Percentiles rank a stretch among this genome's conserved stretches.
These are phyloP conservation scores for Drosophila punjabiensis DNA, from an alignment of 1,140 invertebrate genomes.

Conservation along the genomic window DNA sequence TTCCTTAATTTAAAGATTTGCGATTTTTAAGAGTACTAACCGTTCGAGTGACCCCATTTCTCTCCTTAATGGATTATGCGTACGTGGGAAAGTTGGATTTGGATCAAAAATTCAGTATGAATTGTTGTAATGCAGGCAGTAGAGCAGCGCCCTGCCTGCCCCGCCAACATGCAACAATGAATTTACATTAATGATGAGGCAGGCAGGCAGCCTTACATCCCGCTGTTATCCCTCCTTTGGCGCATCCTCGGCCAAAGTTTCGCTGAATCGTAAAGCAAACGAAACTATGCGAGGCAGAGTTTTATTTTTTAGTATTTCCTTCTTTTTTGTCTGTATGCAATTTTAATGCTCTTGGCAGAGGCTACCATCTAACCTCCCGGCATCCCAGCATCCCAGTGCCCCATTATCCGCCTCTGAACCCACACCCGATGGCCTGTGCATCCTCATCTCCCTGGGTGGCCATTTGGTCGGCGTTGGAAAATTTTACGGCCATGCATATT, in stretches of 20 bases:
- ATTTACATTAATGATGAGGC: slow-evolving; percentile 82
- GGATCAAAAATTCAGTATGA: slow-evolving; percentile 73
- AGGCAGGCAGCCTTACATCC: slow-evolving; percentile 29
- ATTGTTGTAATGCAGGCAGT: slow-evolving; percentile 67
- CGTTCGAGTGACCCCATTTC: background rate
- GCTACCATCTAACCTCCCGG: slow-evolving; percentile 27
- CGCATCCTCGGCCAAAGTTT: slow-evolving; percentile 60
- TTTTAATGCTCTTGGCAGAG: slow-evolving; percentile 44
- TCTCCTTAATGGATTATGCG: slow-evolving; percentile 34
- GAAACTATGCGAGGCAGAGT: slow-evolving; percentile 65
- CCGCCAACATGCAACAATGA: slow-evolving; percentile 68
- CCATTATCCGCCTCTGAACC: background rate
- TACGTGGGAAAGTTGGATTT: slow-evolving; percentile 46
- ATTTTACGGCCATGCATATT: slow-evolving; percentile 60
- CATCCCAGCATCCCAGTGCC: slow-evolving; percentile 6
- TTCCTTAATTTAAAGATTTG: background rate
- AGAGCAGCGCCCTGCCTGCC: background rate
- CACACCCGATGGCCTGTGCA: slow-evolving; percentile 5
- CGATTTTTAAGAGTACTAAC: background rate
- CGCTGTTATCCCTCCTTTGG: slow-evolving; percentile 35
- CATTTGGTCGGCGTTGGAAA: slow-evolving; percentile 58
- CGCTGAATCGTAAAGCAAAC: slow-evolving; percentile 73
- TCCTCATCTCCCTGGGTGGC: slow-evolving; percentile 47
- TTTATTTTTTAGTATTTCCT: slow-evolving; percentile 48
- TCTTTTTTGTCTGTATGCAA: slow-evolving; percentile 39